These are phyloP conservation scores for Diaperis boleti DNA, from an alignment of 2,888 invertebrate genomes.

Conservation along the genomic window DNA sequence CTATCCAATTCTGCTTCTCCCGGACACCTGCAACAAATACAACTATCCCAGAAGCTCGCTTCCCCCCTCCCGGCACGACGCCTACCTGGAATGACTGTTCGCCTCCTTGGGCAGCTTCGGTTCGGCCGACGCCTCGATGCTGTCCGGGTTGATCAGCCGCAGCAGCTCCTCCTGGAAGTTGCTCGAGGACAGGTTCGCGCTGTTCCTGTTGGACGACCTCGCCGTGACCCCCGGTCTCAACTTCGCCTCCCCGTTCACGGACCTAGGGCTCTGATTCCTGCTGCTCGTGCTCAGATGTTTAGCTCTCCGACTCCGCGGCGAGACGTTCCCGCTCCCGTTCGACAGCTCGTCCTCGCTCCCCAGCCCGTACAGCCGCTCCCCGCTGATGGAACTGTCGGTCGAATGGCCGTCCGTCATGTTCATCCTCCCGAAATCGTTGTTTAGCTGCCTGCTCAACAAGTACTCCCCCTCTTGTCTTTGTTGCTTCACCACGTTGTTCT, in stretches of 20 bases:
- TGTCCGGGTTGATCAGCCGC: conserved; percentile 86
- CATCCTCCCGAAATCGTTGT: conserved; percentile 56
- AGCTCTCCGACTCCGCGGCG: conserved; percentile 67
- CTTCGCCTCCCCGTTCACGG: conserved; percentile 71
- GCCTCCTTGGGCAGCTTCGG: conserved; percentile 51
- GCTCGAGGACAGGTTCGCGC: conserved; percentile 71
- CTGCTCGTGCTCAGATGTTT: conserved; percentile 68
- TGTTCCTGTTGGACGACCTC: conserved; percentile 70
- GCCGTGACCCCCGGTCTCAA: conserved; percentile 68
- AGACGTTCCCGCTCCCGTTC: conserved; percentile 69
- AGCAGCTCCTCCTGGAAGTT: conserved; percentile 86
- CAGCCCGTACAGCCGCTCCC: conserved; percentile 58
- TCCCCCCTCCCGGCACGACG: neutral
- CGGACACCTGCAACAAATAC: conserved; percentile 1
- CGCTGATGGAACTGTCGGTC: conserved; percentile 69
- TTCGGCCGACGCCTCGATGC: conserved; percentile 62
- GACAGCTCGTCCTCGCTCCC: conserved; percentile 72
- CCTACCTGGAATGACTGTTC: conserved; percentile 21
- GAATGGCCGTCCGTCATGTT: conserved; percentile 68
- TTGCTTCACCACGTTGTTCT: conserved; percentile 59
- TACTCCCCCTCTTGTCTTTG: conserved; percentile 68
- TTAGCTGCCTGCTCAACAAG: conserved; percentile 60
- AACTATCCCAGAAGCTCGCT: neutral
- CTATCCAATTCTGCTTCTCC: conserved; percentile 3
- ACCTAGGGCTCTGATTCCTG: conserved; percentile 73